phyloP scores from a whole-genome alignment of 2,797 vertebrate genomes.

The Acanthopagrus latus region DNA sequence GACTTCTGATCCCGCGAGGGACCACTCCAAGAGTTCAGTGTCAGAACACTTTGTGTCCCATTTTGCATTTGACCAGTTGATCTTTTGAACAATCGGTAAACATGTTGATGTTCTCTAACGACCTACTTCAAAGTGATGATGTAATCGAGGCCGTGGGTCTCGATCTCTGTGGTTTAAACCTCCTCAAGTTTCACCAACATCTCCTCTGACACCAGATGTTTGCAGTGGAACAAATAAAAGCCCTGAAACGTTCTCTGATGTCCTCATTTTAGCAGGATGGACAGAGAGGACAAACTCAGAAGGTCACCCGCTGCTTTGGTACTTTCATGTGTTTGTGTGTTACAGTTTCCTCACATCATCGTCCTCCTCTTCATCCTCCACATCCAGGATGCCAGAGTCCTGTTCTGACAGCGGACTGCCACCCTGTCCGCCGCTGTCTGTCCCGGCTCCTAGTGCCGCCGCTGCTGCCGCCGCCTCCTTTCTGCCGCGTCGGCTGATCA shows the following conservation, averaged over 20 bases:
- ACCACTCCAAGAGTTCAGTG: constrained; percentile 60
- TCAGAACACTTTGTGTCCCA: constrained; percentile 22
- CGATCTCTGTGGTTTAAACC: neutral
- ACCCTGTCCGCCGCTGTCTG: constrained; percentile 85
- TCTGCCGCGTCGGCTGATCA: constrained; percentile 84
- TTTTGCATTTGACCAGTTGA: constrained; percentile 13
- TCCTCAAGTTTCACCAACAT: neutral
- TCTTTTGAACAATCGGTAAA: neutral
- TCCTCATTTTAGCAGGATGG: too few relatives aligned
- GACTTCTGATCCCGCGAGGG: constrained; percentile 57
- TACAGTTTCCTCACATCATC: constrained; percentile 85
- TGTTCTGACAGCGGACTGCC: constrained; percentile 91
- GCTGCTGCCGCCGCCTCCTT: constrained; percentile 78
- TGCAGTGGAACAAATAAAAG: too few relatives aligned
- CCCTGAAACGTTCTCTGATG: too few relatives aligned
- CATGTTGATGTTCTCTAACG: neutral
- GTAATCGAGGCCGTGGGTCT: neutral
- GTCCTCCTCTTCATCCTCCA: constrained; percentile 93
- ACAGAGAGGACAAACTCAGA: neutral
- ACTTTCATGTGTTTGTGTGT: neutral
- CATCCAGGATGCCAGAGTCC: constrained; percentile 94
- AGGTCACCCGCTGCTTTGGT: neutral
- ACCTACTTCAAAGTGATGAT: neutral
- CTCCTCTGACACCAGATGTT: neutral
- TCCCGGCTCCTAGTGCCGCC: constrained; percentile 30